Base-by-base conservation (phyloP, 2,888 invertebrate genomes). In the Tipula vernalis region DNA sequence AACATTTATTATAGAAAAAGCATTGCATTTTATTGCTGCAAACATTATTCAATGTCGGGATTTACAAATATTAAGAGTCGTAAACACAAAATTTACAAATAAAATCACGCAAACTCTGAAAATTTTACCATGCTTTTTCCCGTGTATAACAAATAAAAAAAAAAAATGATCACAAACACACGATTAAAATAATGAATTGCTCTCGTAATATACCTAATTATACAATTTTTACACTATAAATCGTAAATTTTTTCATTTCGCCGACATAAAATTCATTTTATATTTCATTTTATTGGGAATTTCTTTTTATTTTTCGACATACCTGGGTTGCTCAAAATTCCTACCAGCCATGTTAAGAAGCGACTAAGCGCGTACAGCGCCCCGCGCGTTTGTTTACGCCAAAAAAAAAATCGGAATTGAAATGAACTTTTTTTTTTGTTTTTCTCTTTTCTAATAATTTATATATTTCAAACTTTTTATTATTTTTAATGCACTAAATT, bases 321-420 rank as follows among this genome's bases (percentile, higher is more conserved):
- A 95, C 96, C 96, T 96, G 92, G 95, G 94, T 94, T 96, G 95
- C 92, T 96, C 96, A 94, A 94, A 96, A 93, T 95, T 94, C 93
- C 96, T 96, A 93, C 96, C 96, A 94, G 96, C 96, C 96, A 96
- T 96, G 95, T 96, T 96, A 95, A 94, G 93, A 93, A 93, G 90
- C 90, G 90, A 90, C 90, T 90, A 88, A 86, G 86, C 86, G 85
- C 87, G 86, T 36, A 87, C 87, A 57, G 86, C 86, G 86, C 86
- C 18, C 86, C 86, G 86, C 86, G 86, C 86, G 51, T 86, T 51
- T 86, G 86, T 86, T 86, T 85, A 85, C 85, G 42, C 85, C 85
- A 85, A 85, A 84, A 84, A 83, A n/a, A 41, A 18, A 28, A 71
- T 71, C 28, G 71, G 71, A 71, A 12, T 71, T 18, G 71, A 28